phyloP scores from a whole-genome alignment of 1,140 invertebrate species.

The Centruroides vittatus region DNA sequence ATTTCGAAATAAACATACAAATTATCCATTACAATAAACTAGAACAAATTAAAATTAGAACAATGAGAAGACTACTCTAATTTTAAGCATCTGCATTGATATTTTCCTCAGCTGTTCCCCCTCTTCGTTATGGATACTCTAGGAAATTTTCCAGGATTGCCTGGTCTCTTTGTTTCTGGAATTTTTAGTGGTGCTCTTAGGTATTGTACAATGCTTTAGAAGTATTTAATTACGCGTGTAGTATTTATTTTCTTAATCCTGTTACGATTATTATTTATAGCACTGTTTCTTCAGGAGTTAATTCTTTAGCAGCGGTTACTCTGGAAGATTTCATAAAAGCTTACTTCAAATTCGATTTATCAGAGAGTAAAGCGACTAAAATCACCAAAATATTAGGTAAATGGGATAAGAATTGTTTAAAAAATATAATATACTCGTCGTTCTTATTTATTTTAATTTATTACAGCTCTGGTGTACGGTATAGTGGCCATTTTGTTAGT shows the following conservation, averaged over 20 bases:
- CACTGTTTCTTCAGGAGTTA: slow-evolving; percentile 80
- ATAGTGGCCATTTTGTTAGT: slow-evolving; percentile 24
- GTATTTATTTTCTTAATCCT: too few species aligned
- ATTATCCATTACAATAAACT: too few species aligned
- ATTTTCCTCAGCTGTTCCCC: slow-evolving; percentile 26
- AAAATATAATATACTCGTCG: too few species aligned
- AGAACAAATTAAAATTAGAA: too few species aligned
- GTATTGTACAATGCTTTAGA: slow-evolving; percentile 24
- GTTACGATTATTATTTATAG: slow-evolving; percentile 30
- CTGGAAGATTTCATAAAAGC: slow-evolving; percentile 70
- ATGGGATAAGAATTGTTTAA: too few species aligned
- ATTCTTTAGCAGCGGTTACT: slow-evolving; percentile 76
- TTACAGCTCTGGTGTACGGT: slow-evolving; percentile 26
- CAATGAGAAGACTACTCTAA: too few species aligned
- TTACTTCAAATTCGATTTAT: slow-evolving; percentile 41
- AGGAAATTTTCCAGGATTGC: slow-evolving; percentile 49
- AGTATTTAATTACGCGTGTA: too few species aligned
- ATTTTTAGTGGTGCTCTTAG: slow-evolving; percentile 54
- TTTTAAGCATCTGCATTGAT: too few species aligned
- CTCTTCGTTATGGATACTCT: slow-evolving; percentile 44
- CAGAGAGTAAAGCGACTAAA: slow-evolving; percentile 37
- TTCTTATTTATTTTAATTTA: too few species aligned
- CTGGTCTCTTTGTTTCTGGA: slow-evolving; percentile 77
- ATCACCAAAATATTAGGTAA: slow-evolving; percentile 29
- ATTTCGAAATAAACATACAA: too few species aligned